Conservation (phyloP, 2,797 vertebrate genomes). For the Synaphobranchus kaupii region DNA sequence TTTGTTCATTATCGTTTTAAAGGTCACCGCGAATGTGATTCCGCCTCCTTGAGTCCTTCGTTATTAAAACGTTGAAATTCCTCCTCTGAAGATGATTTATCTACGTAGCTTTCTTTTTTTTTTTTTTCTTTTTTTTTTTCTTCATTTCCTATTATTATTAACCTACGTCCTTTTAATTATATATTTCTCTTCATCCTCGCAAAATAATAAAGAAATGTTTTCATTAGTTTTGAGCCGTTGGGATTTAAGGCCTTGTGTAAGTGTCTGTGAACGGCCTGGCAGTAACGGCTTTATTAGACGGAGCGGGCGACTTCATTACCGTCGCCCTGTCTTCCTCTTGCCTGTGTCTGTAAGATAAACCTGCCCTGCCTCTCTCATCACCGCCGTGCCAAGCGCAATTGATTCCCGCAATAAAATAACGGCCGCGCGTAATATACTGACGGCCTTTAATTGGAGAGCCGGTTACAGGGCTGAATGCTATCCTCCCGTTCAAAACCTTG, state of each 20-base stretch:
- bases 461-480: conserved; percentile 71
- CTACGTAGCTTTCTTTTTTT: conserved; percentile 36
- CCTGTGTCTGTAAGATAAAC: conserved; percentile 89
- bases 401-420: conserved; percentile 91
- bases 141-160: conserved; percentile 43
- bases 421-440: conserved; percentile 80
- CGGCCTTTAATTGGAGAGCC: conserved; percentile 82
- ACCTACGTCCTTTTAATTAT: conserved; percentile 44
- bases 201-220: conserved; percentile 36
- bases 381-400: conserved; percentile 65
- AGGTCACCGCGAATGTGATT: conserved; percentile 58
- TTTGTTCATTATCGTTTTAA: conserved; percentile 44
- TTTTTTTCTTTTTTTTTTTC: not conserved
- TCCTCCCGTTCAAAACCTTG: conserved; percentile 81
- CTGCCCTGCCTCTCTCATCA: conserved; percentile 62
- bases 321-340: conserved; percentile 73
- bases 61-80: conserved; percentile 53
- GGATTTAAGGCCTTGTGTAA: not conserved
- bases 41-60: conserved; percentile 45
- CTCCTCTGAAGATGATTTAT: conserved; percentile 50
- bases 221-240: conserved; percentile 39
- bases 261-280: conserved; percentile 34
- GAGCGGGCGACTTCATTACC: conserved; percentile 77
- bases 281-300: conserved; percentile 80
- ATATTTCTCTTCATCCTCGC: conserved; percentile 22